Evolutionary conservation across 2,797 vertebrate genomes (phyloP), one percentile per base, ranked within the genome.

Genomic region (Numenius phaeopus): DNA sequence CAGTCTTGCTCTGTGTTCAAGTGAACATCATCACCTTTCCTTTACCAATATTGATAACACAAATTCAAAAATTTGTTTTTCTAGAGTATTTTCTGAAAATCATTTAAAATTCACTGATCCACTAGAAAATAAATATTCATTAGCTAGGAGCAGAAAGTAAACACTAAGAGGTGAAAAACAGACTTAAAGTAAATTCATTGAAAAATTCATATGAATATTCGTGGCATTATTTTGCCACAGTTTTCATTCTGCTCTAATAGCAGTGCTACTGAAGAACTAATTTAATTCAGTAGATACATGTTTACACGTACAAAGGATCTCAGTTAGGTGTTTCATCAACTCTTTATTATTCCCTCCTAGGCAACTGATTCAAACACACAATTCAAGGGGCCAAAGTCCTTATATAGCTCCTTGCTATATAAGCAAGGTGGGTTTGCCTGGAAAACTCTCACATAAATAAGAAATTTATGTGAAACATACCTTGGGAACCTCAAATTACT

Each of bases 191-290:
- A 29, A 87, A 89, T 87, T 73, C 15, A 77, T 42, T 80, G 64
- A 49, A 92, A 94, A 91, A 85, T 20, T 82, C 8, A 11, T 66
- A 80, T 94, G 62, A 92, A 96, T 96, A 96, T 96, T 96, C 86
- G 89, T 94, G 27, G 6, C 14, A 52, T 90, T 86, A 46, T 82
- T 90, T 89, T 87, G 47, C 71, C 61, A 83, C 59, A 76, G 37
- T 76, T 92, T 91, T 95, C 50, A 42, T 70, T 93, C 73, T 83
- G 42, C 52, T 85, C 27, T 79, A 94, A 65, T 46, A 59, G 30
- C 58, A 59, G 30, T 42, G 37, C 14, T 89, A 46, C 87, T 96
- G 87, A 94, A 95, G 83, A 80, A 80, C n/a, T 85, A 58, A 96
- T 84, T 87, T 93, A 89, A 79, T 82, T 80, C 59, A 73, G 30